These are phyloP conservation scores for Lasioglossum villosulum DNA, from an alignment of 2,888 invertebrate species.

Conservation along the genomic window DNA sequence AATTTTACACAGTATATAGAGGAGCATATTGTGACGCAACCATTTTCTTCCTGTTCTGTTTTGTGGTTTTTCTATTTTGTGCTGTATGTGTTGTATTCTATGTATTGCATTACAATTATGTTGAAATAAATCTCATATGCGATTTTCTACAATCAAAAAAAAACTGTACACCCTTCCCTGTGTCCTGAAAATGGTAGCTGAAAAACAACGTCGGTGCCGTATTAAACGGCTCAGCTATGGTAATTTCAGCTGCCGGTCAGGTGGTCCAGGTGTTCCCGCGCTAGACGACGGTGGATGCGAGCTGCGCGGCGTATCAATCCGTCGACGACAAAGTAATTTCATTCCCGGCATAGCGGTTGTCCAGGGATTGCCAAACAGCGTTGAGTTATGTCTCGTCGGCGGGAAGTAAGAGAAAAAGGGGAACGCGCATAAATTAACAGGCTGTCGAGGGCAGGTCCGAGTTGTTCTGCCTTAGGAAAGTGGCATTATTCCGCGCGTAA, in stretches of 20 bases:
- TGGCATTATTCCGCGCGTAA: conserved; percentile 69
- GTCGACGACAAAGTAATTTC: conserved; percentile 7
- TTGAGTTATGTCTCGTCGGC: neutral
- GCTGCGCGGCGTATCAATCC: neutral
- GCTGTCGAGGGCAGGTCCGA: conserved; percentile 33
- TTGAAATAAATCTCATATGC: no score
- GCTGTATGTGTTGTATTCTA: no score
- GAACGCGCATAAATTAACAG: conserved; percentile 51
- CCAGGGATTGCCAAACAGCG: conserved; percentile 12
- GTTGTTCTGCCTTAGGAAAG: conserved; percentile 50
- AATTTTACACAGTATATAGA: no score
- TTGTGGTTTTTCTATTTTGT: no score
- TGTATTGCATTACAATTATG: no score
- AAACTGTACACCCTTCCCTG: no score
- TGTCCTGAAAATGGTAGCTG: neutral
- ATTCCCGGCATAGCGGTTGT: neutral
- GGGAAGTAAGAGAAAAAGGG: conserved; percentile 1
- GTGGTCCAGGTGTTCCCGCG: neutral
- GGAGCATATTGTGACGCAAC: no score
- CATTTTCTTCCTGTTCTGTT: no score
- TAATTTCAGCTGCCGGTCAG: neutral
- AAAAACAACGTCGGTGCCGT: neutral
- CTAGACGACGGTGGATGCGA: neutral
- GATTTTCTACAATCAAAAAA: no score
- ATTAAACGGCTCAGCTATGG: neutral